Base-by-base conservation (phyloP, 2,888 invertebrate species). In the Neoscelio sp. region DNA sequence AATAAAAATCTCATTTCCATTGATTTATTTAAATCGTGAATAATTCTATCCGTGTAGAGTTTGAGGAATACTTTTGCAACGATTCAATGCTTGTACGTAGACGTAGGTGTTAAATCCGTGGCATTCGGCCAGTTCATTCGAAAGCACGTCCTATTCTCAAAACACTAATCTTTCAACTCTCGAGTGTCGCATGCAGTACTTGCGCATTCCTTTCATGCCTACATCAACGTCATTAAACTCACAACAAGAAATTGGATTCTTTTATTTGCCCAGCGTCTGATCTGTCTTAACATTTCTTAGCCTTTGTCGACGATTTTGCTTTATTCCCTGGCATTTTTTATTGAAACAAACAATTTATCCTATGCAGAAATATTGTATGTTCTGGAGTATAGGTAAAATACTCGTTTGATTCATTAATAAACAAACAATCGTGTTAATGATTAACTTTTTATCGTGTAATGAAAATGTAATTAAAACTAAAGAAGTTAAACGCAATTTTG, bases 141-240 rank as follows among this genome's bases (percentile, higher is more conserved):
- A 74, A 78, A 65, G 62, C 67, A 67, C 73, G 62, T 54, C 40
- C 67, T 65, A 58, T 50, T 60, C 64, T 77, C 44, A 77, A 77
- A 77, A 71, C 71, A 65, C 71, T 77, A 65, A 71, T 77, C 65
- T 64, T 73, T 70, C 46, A 38, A 30, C 54, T 54, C 46, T 30
- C 50, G 40, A 50, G 62, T 80, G 75, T 68, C 71, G 71, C 58
- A 52, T 52, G 48, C 76, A 65, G 64, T 40, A 74, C 20, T 58
- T 56, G 62, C 60, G 58, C 67, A 80, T 73, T 75, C 73, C 78
- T 68, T 73, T 68, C 68, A 65, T 77, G 62, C 77, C 79, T 79
- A 78, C 71, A 76, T 74, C 76, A 70, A 62, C 68, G 62, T 68
- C 78, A 68, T 73, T 56, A 48, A 60, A 60, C 68, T 62, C 62